A percentile compares a stretch with the other conserved stretches of the same genome.
These are phyloP conservation scores for Conopomorpha cramerella DNA, from an alignment of 1,140 invertebrate species.

Conservation along the genomic window DNA sequence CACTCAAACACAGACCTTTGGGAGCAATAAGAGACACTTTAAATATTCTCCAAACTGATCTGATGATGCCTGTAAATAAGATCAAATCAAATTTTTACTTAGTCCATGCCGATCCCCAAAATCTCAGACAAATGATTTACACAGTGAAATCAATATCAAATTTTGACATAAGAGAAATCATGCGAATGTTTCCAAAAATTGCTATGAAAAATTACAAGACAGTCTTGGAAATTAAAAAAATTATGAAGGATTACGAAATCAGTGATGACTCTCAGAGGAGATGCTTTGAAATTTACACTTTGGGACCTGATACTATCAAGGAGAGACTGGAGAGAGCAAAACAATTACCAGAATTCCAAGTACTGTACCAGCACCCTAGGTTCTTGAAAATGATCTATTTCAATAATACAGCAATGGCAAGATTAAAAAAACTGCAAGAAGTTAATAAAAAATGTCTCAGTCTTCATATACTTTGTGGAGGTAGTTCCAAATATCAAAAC, in stretches of 20 bases:
- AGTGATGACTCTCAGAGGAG: conserved; percentile 34
- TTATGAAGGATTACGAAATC: conserved; percentile 52
- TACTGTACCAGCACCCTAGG: conserved; percentile 53
- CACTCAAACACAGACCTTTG: conserved; percentile 53
- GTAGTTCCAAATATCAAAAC: conserved; percentile 33
- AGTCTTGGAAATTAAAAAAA: conserved; percentile 39
- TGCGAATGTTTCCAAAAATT: conserved; percentile 50
- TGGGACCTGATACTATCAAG: conserved; percentile 42
- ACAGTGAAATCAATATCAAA: conserved; percentile 40
- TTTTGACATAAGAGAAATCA: conserved; percentile 45
- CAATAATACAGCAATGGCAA: conserved; percentile 42
- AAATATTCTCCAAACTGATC: conserved; percentile 43
- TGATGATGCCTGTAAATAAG: conserved; percentile 46
- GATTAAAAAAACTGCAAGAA: conserved; percentile 46
- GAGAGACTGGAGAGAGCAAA: conserved; percentile 47
- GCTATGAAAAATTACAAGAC: conserved; percentile 35
- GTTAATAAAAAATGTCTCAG: conserved; percentile 51
- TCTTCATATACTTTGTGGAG: conserved; percentile 45
- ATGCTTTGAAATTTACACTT: conserved; percentile 46
- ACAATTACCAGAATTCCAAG: conserved; percentile 46
- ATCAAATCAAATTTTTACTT: conserved; percentile 57
- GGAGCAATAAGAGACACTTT: conserved; percentile 48
- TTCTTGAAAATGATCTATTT: conserved; percentile 56
- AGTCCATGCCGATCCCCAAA: conserved; percentile 42
- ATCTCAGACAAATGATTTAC: conserved; percentile 48